Evolutionary conservation across 2,113 vertebrate genomes (phyloP).

Genomic region (Cathartes aura): DNA sequence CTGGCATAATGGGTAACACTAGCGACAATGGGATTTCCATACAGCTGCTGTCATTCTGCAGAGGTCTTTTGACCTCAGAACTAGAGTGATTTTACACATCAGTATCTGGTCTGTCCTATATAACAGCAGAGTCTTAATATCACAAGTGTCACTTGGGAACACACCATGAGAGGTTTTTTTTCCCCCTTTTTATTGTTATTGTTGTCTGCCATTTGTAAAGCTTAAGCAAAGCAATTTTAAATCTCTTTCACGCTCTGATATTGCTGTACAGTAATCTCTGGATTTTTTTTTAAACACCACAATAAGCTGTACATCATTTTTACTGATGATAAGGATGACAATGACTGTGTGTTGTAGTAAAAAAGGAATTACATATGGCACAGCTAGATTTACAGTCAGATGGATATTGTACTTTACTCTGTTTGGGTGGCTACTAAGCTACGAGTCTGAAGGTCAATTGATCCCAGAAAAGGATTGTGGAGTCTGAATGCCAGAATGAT

Average conservation of each 20-base stretch:
- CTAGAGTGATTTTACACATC: background rate
- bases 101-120: background rate
- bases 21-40: background rate
- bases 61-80: background rate
- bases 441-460: background rate
- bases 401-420: background rate
- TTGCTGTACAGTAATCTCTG: background rate
- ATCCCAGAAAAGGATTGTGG: background rate
- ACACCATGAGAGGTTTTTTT: background rate
- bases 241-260: slow-evolving; percentile 4
- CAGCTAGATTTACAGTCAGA: background rate
- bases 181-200: background rate
- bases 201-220: background rate
- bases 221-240: slow-evolving; percentile 12
- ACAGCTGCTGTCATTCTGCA: background rate
- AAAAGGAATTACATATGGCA: background rate
- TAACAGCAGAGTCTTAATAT: background rate
- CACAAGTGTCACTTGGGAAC: background rate
- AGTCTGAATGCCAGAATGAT: background rate
- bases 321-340: background rate
- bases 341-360: background rate
- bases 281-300: background rate
- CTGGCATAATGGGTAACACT: background rate
- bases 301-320: background rate
- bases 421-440: background rate